Conservation (phyloP, 2,888 invertebrate species). For the Trileptium ribeirensis region DNA sequence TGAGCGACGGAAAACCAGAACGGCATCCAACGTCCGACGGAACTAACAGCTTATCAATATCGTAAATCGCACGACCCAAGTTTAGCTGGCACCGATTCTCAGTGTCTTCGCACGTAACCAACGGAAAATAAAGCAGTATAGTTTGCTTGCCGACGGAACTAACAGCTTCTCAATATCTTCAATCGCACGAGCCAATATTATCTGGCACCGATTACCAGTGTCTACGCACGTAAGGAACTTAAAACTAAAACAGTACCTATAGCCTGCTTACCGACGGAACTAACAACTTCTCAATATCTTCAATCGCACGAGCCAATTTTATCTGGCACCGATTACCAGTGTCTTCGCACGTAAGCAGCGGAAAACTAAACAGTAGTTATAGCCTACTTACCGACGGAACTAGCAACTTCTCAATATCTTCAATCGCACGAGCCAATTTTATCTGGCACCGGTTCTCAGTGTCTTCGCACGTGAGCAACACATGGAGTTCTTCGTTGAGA, state of each 20-base stretch:
- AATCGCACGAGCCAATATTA: constrained; percentile 88
- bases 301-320: constrained; percentile 88
- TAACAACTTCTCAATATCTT: constrained; percentile 93
- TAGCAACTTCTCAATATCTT: constrained; percentile 93
- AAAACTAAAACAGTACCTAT: no score
- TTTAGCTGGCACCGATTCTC: constrained; percentile 92
- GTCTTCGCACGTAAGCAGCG: constrained; percentile 99
- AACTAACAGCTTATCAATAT: constrained; percentile 92
- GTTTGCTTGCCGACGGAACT: constrained; percentile 79
- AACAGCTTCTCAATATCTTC: constrained; percentile 96
- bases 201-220: constrained; percentile 87
- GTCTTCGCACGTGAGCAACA: constrained; percentile 95
- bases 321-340: constrained; percentile 90
- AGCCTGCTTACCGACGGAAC: constrained; percentile 82
- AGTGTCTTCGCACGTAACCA: constrained; percentile 96
- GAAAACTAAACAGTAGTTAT: no score
- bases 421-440: constrained; percentile 88
- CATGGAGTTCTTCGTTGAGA: constrained; percentile 94
- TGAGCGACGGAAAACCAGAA: no score
- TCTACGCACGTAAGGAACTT: constrained; percentile 99
- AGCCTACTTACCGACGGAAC: constrained; percentile 79
- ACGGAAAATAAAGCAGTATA: no score
- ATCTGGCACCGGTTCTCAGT: constrained; percentile 90
- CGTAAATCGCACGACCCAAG: constrained; percentile 87
- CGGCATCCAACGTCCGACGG: no score